Evolutionary conservation across 1,140 invertebrate genomes (phyloP), one percentile per base, ranked within the genome.

Genomic region (Oppia nitens): DNA sequence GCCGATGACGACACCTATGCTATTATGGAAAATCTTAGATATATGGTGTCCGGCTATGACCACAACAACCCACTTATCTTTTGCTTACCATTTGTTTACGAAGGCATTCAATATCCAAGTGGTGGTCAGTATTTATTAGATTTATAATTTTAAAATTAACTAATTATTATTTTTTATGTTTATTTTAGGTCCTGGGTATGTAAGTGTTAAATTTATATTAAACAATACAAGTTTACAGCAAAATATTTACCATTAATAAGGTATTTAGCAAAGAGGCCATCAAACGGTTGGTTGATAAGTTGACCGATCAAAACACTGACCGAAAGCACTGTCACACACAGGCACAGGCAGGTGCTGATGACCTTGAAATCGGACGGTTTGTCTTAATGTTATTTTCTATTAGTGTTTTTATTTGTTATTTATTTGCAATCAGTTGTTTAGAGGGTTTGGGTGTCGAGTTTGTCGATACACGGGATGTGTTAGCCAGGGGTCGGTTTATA

Each of bases 341-440:
- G 32, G 17, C 32, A 9, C 6, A 40, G 32, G 6, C 17, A 40
- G 32, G 32, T 9, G 32, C 32, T 9, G 32, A 40, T 40, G 32
- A 40, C 17, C 6, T 9, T 40, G 32, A 40, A 40, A 40, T 40
- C 6, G 32, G 32, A 40, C 6, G 32, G 32, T 40, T 40, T 6
- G 17, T 40, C 6, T 9, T 40, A 6, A 40, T 9, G 17, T 40
- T 40, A 9, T 40, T 40, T 17, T 40, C 17, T 40, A 17, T 9
- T 40, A 40, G 17, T 9, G 17, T 9, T 40, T 40, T 40, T 40
- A 9, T 17, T 9, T 40, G 17, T 40, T 94, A 71, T 87, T 95
- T 73, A 90, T 90, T 65, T n/a, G n/a, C n/a, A n/a, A n/a, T n/a
- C n/a, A 87, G 84, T 68, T 67, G 66, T 27, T 29, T 66, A n/a